Evolutionary conservation across 2,113 vertebrate genomes (phyloP).

Genomic region (Hypanus sabinus): DNA sequence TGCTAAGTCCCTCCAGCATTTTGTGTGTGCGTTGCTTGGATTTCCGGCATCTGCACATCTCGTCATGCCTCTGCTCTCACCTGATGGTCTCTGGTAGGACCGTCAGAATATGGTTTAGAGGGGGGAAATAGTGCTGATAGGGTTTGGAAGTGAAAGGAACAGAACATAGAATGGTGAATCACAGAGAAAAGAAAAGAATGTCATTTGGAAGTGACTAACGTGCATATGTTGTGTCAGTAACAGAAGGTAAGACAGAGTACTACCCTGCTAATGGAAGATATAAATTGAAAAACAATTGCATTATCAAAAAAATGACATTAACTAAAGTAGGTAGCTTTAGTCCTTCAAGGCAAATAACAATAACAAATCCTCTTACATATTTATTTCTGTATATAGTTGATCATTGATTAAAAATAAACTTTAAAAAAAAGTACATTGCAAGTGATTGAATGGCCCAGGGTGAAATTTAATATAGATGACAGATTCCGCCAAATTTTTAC

Average conservation of each 20-base stretch:
- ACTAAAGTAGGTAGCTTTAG: not conserved
- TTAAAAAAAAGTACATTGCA: not conserved
- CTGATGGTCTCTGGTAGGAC: not conserved
- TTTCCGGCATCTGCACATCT: no score
- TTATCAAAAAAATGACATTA: not conserved
- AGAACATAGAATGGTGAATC: not conserved
- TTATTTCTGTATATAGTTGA: not conserved
- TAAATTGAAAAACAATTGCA: not conserved
- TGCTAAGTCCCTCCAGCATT: no score
- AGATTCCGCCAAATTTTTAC: not conserved
- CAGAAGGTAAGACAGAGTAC: not conserved
- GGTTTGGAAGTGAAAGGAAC: not conserved
- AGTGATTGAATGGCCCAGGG: not conserved
- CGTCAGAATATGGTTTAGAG: not conserved
- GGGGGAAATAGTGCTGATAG: not conserved
- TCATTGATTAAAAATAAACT: not conserved
- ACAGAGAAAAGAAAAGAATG: not conserved
- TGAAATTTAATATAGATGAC: not conserved
- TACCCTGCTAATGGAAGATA: not conserved
- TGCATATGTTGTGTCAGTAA: not conserved
- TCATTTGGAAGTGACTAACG: not conserved
- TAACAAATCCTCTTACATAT: not conserved
- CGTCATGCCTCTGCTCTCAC: no score
- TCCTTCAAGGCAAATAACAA: not conserved
- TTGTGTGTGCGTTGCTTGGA: no score